Percentiles rank a stretch among this genome's conserved stretches.
These are phyloP conservation scores for Paracentrotus lividus DNA, from an alignment of 53 echinoderm and acorn worm species.

Conservation along the genomic window DNA sequence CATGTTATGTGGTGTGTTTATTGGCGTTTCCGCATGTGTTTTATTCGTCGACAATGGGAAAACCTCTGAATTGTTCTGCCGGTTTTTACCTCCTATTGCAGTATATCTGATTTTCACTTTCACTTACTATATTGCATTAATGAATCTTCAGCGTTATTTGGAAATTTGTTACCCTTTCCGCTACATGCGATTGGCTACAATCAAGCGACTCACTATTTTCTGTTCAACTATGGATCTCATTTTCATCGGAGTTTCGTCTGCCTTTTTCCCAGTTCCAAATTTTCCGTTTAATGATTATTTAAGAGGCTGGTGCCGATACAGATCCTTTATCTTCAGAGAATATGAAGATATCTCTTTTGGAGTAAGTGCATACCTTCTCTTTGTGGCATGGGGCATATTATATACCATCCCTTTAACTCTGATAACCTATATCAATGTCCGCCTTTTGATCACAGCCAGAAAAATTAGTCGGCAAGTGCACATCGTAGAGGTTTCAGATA, in stretches of 20 bases:
- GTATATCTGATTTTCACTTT: neutral
- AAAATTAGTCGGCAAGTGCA: neutral
- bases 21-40: neutral
- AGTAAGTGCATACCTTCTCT: neutral
- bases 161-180: neutral
- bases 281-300: neutral
- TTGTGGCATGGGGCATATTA: neutral
- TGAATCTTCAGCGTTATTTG: constrained; percentile 1
- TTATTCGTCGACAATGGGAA: neutral
- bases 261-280: neutral
- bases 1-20: neutral
- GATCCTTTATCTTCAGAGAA: neutral
- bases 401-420: neutral
- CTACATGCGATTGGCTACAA: neutral
- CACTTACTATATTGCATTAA: neutral
- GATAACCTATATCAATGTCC: neutral
- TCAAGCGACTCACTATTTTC: neutral
- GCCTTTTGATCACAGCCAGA: neutral
- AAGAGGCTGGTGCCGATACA: neutral
- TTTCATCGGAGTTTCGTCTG: neutral
- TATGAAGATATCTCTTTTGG: neutral
- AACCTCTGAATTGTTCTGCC: neutral
- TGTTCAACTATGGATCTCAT: neutral
- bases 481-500: neutral
- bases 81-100: neutral